Conservation (phyloP, 1,140 invertebrate species). For the Vanessa atalanta region DNA sequence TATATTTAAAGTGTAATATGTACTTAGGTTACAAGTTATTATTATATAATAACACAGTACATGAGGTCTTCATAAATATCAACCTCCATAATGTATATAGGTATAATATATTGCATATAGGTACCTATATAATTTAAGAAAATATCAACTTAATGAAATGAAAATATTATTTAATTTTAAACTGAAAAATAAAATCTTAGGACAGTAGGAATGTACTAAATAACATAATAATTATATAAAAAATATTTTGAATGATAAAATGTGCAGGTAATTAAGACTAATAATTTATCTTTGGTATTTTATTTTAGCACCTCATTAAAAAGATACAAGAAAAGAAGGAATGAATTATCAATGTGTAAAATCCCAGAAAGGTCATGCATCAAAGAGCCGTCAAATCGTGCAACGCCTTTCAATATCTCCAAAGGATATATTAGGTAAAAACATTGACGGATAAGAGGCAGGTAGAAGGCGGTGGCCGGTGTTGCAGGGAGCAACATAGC, state of each 20-base stretch:
- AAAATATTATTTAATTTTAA: too few species aligned
- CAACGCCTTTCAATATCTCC: slow-evolving; percentile 43
- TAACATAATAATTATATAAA: slow-evolving; percentile 1
- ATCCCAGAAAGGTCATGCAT: slow-evolving; percentile 42
- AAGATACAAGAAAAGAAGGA: slow-evolving; percentile 39
- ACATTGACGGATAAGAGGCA: slow-evolving; percentile 43
- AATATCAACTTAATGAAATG: too few species aligned
- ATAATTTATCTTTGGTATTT: slow-evolving; percentile 42
- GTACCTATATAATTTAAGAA: too few species aligned
- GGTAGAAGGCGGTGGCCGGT: slow-evolving; percentile 44
- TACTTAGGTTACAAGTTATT: too few species aligned
- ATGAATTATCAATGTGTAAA: slow-evolving; percentile 48
- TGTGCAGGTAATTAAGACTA: slow-evolving; percentile 9
- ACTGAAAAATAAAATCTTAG: too few species aligned
- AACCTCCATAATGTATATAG: too few species aligned
- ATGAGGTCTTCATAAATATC: too few species aligned
- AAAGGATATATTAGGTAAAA: slow-evolving; percentile 42
- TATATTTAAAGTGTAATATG: too few species aligned
- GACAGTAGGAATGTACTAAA: too few species aligned
- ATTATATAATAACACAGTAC: too few species aligned
- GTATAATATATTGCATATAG: too few species aligned
- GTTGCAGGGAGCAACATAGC: slow-evolving; percentile 24
- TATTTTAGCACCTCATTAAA: slow-evolving; percentile 51
- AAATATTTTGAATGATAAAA: neutral
- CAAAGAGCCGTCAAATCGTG: slow-evolving; percentile 42